Evolutionary conservation across 2,888 invertebrate species (phyloP), one percentile per base, ranked within the genome.

Genomic region (Ormyrus nitidulus): DNA sequence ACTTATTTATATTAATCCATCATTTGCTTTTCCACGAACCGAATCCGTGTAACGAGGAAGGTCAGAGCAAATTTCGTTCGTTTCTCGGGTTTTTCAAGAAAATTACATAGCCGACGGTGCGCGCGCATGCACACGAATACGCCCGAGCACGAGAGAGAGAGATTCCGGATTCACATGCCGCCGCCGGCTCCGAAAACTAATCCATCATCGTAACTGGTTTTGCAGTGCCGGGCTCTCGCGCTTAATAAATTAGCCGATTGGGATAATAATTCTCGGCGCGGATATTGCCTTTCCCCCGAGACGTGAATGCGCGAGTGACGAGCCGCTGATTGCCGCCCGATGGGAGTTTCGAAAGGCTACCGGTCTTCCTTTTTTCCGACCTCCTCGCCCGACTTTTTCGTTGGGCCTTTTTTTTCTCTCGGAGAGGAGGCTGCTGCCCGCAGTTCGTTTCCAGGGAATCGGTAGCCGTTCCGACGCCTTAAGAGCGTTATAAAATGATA

Each of bases 211-310:
- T 69, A 65, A 79, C 73, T 69, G 79, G 69, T 79, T 79, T 19
- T 79, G 59, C 61, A 66, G 68, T 49, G n/a, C 56, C 74, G 46
- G 34, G 10, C 54, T 53, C 59, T 11, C 8, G 48, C 59, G 64
- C 79, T 68, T 65, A 72, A 77, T 76, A 72, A 81, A 79, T 81
- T 81, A 79, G 68, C 64, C 64, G 71, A 78, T 78, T 78, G 68
- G 68, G 66, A 78, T 81, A 78, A 81, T 81, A 76, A 81, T 72
- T 81, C 61, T 70, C 59, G 64, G 59, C 68, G 19, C 19, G 78
- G 75, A 76, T 76, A 79, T 81, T 76, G 76, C 76, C 72, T 79
- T 76, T 75, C 72, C 80, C 19, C 19, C 19, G 1, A 1, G 66
- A 71, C 72, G 54, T 65, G 74, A 68, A 56, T 65, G 79, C 65